These are phyloP conservation scores for Polypedilum pembai DNA, from an alignment of 1,140 invertebrate genomes.

Conservation along the genomic window DNA sequence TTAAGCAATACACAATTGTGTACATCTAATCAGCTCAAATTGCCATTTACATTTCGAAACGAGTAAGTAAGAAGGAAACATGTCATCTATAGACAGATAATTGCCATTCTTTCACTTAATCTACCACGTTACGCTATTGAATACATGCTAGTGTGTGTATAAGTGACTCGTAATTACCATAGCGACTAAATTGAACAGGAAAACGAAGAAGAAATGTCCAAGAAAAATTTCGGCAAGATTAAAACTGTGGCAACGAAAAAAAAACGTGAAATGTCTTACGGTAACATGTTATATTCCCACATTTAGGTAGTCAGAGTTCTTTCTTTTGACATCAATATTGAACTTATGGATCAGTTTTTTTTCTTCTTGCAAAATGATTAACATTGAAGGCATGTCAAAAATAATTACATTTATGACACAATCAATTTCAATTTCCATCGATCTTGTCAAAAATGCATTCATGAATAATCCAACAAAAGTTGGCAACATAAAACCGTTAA, in stretches of 20 bases:
- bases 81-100: constrained; percentile 10
- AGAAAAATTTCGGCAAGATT: neutral
- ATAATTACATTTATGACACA: neutral
- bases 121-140: neutral
- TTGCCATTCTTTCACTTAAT: neutral
- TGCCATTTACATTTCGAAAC: neutral
- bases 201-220: neutral
- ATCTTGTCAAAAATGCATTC: neutral
- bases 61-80: neutral
- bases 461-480: too few species aligned
- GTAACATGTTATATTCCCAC: neutral
- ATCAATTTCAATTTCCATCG: neutral
- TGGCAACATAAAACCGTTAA: neutral
- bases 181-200: neutral
- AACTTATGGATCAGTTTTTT: neutral
- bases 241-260: neutral
- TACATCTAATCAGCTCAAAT: neutral
- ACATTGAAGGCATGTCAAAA: neutral
- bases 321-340: constrained; percentile 8
- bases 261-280: neutral
- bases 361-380: neutral
- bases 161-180: neutral
- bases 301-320: neutral
- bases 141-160: too few species aligned
- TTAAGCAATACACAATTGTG: neutral